phyloP scores from a whole-genome alignment of 2,888 invertebrate genomes.

The Muschampia plurimacula region DNA sequence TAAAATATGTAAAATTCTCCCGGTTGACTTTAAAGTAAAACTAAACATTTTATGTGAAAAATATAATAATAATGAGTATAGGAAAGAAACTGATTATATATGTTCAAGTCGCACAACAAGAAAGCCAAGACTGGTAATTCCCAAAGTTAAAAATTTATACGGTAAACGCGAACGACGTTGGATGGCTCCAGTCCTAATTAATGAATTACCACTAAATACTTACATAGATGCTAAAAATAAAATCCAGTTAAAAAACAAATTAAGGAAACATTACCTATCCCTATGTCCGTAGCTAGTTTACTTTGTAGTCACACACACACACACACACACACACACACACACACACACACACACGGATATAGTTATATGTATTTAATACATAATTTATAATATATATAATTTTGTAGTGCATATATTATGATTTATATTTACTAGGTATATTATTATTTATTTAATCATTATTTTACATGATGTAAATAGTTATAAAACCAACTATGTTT shows the following conservation, averaged over 20 bases:
- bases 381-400: too few relatives aligned
- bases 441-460: too few relatives aligned
- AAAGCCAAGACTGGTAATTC: constrained; percentile 1
- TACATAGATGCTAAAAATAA: background rate
- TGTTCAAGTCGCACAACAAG: constrained; percentile 9
- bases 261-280: constrained; percentile 16
- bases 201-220: background rate
- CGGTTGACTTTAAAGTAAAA: constrained; percentile 5
- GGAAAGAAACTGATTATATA: background rate
- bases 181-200: background rate
- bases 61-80: background rate
- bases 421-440: too few relatives aligned
- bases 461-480: too few relatives aligned
- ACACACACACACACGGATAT: background rate
- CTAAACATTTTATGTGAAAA: background rate
- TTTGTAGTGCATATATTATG: too few relatives aligned
- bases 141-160: constrained; percentile 11
- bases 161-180: constrained; percentile 2
- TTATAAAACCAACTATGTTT: too few relatives aligned
- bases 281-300: constrained; percentile 9
- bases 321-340: background rate
- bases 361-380: too few relatives aligned
- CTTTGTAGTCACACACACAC: background rate
- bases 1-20: too few relatives aligned
- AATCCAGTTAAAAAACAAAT: background rate